Conservation (phyloP, 2,797 vertebrate species). For the Siniperca obscura region DNA sequence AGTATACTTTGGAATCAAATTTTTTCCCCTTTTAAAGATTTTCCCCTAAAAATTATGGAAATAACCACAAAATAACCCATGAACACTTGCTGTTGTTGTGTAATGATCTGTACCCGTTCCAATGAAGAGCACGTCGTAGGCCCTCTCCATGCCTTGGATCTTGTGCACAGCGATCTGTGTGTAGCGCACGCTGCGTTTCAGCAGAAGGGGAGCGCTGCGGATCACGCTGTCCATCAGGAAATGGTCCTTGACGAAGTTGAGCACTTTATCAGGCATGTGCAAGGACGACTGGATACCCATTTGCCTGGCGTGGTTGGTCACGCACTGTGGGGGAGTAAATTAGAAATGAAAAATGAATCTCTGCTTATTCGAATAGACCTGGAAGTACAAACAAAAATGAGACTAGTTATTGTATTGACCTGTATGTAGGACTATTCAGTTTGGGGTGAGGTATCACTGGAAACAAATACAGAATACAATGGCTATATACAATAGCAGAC, state of each 20-base stretch:
- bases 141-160: slow-evolving; percentile 82
- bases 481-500: not conserved
- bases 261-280: slow-evolving; percentile 94
- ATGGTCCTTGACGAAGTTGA: slow-evolving; percentile 97
- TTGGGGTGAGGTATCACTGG: not conserved
- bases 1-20: too few species aligned
- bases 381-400: not conserved
- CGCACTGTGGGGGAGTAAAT: slow-evolving; percentile 84
- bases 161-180: slow-evolving; percentile 91
- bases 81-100: not conserved
- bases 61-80: not conserved
- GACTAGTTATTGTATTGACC: too few species aligned
- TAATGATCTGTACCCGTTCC: slow-evolving; percentile 86
- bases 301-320: slow-evolving; percentile 88
- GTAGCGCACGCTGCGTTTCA: slow-evolving; percentile 90
- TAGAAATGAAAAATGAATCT: slow-evolving; percentile 35
- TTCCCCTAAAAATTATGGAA: not conserved
- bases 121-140: slow-evolving; percentile 92
- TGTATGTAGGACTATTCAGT: not conserved
- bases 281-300: slow-evolving; percentile 91
- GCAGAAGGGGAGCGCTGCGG: slow-evolving; percentile 88
- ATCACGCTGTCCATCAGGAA: slow-evolving; percentile 94
- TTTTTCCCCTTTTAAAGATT: too few species aligned
- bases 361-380: not conserved
- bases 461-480: not conserved